phyloP scores from a whole-genome alignment of 2,113 vertebrate species.

The Sterna hirundo region DNA sequence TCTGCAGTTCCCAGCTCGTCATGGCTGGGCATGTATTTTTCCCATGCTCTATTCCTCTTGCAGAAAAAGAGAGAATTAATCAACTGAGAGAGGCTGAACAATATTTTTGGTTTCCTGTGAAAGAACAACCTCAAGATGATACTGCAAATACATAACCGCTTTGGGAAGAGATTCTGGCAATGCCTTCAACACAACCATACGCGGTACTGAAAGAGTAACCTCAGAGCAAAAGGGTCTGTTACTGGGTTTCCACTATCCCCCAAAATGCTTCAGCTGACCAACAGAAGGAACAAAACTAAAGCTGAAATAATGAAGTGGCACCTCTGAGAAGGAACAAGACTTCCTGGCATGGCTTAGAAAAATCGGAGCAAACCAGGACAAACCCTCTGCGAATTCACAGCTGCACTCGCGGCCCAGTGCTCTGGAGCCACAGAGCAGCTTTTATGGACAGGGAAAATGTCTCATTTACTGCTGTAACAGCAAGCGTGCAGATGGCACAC shows the following conservation, averaged over 20 bases:
- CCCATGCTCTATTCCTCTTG: neutral
- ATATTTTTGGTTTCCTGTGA: neutral
- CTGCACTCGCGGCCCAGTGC: neutral
- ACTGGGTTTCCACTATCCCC: neutral
- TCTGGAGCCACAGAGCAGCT: neutral
- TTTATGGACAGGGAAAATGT: neutral
- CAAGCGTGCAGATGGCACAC: neutral
- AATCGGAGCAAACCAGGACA: neutral
- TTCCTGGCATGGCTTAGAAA: neutral
- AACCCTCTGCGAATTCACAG: neutral
- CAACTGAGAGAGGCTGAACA: neutral
- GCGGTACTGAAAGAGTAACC: neutral
- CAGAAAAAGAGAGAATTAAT: neutral
- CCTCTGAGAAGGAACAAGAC: neutral
- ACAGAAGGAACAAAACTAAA: neutral
- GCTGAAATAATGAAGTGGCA: neutral
- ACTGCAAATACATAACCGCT: neutral
- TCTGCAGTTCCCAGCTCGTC: neutral
- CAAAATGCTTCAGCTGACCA: neutral
- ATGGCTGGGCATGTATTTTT: neutral
- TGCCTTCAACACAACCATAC: neutral
- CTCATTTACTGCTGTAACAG: neutral
- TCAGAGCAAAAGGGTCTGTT: neutral
- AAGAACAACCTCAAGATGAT: neutral
- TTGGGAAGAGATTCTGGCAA: neutral